These are phyloP conservation scores for Verasper variegatus DNA, from an alignment of 2,113 vertebrate species.

Conservation along the genomic window DNA sequence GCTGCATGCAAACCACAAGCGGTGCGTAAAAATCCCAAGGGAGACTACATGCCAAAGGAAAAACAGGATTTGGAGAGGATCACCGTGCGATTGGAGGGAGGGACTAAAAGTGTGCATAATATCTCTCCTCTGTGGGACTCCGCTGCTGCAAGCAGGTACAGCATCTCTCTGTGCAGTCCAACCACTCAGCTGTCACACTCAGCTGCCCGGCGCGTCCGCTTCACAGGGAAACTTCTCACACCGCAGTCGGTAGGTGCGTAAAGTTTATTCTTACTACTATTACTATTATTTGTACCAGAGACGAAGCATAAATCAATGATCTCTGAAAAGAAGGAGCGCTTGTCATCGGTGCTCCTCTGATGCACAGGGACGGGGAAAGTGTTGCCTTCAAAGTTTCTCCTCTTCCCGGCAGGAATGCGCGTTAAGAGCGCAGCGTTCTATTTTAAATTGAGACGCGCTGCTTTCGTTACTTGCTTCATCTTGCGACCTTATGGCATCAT, in stretches of 20 bases:
- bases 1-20: slow-evolving; percentile 2
- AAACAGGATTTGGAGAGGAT: slow-evolving; percentile 71
- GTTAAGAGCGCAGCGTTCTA: not conserved
- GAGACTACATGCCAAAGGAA: slow-evolving; percentile 20
- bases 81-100: slow-evolving; percentile 83
- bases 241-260: slow-evolving; percentile 71
- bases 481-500: not conserved
- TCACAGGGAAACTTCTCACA: slow-evolving; percentile 67
- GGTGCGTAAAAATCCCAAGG: slow-evolving; percentile 36
- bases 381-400: slow-evolving; percentile 55
- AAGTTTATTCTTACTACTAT: slow-evolving; percentile 19
- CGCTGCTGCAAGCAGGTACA: slow-evolving; percentile 72
- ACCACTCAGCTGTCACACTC: slow-evolving; percentile 68
- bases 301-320: not conserved
- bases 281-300: not conserved
- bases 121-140: slow-evolving; percentile 85
- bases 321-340: not conserved
- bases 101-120: slow-evolving; percentile 86
- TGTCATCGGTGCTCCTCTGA: not conserved
- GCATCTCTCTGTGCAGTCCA: slow-evolving; percentile 67
- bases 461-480: slow-evolving; percentile 2
- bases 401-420: slow-evolving; percentile 54
- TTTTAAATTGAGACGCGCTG: slow-evolving; percentile 21
- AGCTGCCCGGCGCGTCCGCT: slow-evolving; percentile 47
- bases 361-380: not conserved